Conservation (phyloP, 2,797 vertebrate genomes). For the Acestrorhynchus altus region DNA sequence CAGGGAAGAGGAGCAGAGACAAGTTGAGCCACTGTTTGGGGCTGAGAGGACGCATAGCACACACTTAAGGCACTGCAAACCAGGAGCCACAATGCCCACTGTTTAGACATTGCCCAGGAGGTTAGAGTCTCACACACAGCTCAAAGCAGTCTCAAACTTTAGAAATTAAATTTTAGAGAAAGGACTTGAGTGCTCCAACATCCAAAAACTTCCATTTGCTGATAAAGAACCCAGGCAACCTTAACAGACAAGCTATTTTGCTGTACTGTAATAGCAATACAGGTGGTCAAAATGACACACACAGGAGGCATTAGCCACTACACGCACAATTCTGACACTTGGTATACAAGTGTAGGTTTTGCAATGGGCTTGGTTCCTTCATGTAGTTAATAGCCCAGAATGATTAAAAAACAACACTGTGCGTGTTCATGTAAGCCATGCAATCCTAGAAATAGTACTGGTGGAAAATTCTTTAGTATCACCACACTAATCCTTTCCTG, state of each 20-base stretch:
- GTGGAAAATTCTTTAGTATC: neutral
- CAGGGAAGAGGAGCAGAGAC: conserved; percentile 74
- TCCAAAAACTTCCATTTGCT: neutral
- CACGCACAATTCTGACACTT: neutral
- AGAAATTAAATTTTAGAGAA: neutral
- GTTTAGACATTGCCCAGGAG: conserved; percentile 3
- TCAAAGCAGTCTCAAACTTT: neutral
- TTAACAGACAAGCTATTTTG: conserved; percentile 3
- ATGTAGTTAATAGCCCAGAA: neutral
- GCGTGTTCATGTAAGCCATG: conserved; percentile 1
- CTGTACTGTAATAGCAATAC: neutral
- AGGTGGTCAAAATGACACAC: neutral
- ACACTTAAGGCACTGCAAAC: conserved; percentile 40
- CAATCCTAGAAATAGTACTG: neutral
- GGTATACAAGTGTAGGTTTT: neutral
- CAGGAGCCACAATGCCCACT: conserved; percentile 54
- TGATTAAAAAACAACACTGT: neutral
- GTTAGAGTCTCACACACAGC: conserved; percentile 2
- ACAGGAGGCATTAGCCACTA: neutral
- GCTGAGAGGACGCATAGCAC: conserved; percentile 52
- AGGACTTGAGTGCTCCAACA: neutral
- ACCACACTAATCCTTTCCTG: neutral
- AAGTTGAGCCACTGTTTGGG: conserved; percentile 46
- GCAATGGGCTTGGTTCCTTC: neutral
- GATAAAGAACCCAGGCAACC: neutral